These are phyloP conservation scores for Coenobita brevimanus DNA, from an alignment of 1,140 invertebrate species.

Conservation along the genomic window DNA sequence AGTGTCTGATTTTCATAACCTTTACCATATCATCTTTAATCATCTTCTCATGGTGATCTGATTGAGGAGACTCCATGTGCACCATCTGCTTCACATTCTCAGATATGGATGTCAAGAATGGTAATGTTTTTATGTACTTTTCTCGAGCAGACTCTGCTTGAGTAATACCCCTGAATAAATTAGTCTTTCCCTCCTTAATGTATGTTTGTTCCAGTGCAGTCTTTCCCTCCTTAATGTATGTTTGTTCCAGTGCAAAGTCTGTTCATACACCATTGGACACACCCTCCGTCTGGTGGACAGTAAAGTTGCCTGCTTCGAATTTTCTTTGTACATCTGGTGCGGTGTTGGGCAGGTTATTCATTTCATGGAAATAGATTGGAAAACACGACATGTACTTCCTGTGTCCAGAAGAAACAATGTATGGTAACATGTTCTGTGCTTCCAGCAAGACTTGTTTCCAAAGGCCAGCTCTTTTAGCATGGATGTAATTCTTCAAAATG, in stretches of 20 bases:
- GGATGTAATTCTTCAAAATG: too few species aligned
- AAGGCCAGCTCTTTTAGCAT: too few species aligned
- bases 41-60: background rate
- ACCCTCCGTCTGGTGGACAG: background rate
- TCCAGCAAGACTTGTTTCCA: background rate
- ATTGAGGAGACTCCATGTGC: background rate
- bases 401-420: background rate
- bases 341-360: slow-evolving; percentile 5
- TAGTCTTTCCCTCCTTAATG: slow-evolving; percentile 2
- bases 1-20: background rate
- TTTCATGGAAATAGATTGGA: background rate
- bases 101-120: background rate
- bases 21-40: background rate
- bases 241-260: background rate
- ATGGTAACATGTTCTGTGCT: background rate
- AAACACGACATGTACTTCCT: background rate
- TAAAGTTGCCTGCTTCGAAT: background rate
- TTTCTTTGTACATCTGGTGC: background rate
- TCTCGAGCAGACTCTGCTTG: background rate
- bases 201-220: too few species aligned
- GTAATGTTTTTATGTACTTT: background rate
- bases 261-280: background rate
- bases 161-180: background rate
- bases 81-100: background rate
- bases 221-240: too few species aligned